phyloP scores from a whole-genome alignment of 2,113 vertebrate genomes.

The Cebidichthys violaceus region DNA sequence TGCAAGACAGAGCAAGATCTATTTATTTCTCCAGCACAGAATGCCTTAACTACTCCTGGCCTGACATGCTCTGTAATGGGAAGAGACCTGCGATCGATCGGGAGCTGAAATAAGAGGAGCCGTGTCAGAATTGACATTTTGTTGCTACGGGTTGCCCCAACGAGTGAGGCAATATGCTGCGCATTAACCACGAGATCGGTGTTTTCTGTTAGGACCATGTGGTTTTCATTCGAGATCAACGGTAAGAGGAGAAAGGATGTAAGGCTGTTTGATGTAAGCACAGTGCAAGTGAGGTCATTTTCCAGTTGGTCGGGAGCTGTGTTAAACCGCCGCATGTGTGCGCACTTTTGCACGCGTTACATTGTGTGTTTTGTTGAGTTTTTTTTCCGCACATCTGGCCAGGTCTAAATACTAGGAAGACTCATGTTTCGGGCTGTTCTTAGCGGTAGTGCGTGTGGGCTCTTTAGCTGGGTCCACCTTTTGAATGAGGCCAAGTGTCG shows the following conservation, averaged over 20 bases:
- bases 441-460: constrained; percentile 44
- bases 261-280: constrained; percentile 78
- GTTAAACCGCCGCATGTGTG: constrained; percentile 43
- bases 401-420: constrained; percentile 36
- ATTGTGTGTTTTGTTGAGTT: constrained; percentile 19
- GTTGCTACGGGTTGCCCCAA: constrained; percentile 42
- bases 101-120: constrained; percentile 26
- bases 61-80: constrained; percentile 48
- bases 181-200: constrained; percentile 50
- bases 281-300: constrained; percentile 83
- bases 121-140: constrained; percentile 37
- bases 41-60: constrained; percentile 31
- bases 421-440: constrained; percentile 49
- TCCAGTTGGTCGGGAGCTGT: constrained; percentile 64
- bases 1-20: constrained; percentile 7
- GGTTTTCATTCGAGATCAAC: constrained; percentile 69
- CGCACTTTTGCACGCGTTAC: constrained; percentile 22
- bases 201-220: constrained; percentile 74
- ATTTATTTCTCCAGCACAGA: not conserved
- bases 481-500: constrained; percentile 20
- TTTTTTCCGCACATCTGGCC: constrained; percentile 50
- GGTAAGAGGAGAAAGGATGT: constrained; percentile 74
- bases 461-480: constrained; percentile 36
- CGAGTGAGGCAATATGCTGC: constrained; percentile 31
- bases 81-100: constrained; percentile 59